A percentile compares a stretch with the other conserved stretches of the same genome.
These are phyloP conservation scores for Trichosurus vulpecula DNA, from an alignment of 2,797 vertebrate genomes.

Conservation along the genomic window DNA sequence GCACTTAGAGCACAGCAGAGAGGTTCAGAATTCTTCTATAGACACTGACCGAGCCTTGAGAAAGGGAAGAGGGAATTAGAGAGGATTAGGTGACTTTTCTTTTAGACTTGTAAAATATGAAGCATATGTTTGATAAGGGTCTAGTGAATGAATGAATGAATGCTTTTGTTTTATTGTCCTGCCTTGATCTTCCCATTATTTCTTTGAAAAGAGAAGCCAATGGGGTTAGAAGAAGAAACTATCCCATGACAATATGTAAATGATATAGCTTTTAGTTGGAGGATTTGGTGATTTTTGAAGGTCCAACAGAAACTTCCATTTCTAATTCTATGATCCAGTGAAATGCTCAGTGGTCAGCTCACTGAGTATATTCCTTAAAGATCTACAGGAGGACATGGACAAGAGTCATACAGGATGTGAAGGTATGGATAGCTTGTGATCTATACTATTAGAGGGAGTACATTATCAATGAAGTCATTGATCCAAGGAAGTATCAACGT, in stretches of 20 bases:
- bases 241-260: background rate
- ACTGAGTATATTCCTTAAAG: background rate
- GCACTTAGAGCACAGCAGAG: background rate
- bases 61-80: background rate
- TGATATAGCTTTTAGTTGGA: background rate
- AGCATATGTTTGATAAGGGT: conserved; percentile 1
- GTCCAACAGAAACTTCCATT: background rate
- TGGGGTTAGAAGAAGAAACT: background rate
- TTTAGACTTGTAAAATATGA: background rate
- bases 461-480: no score
- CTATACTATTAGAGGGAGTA: no score
- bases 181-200: background rate
- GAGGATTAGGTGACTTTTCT: background rate
- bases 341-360: background rate
- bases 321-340: background rate
- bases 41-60: background rate
- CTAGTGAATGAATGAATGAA: background rate
- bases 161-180: background rate
- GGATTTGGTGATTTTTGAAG: background rate
- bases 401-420: no score
- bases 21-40: background rate
- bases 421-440: no score
- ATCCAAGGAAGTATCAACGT: no score
- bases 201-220: background rate
- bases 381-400: background rate